Conservation (phyloP, 2,888 invertebrate species). For the Caenorhabditis doughertyi region DNA sequence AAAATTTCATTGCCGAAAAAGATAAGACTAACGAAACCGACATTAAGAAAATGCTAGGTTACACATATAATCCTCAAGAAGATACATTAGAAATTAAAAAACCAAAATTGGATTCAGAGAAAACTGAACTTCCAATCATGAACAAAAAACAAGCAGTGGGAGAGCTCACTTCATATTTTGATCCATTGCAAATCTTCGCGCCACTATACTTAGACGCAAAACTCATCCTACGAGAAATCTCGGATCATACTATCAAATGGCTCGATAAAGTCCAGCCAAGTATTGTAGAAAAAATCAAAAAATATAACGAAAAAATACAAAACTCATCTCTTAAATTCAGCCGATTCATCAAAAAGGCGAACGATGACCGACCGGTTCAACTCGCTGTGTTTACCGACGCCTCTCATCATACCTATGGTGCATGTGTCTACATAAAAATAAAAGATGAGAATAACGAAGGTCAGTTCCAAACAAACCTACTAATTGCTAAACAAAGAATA, state of each 20-base stretch:
- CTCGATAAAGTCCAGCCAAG: not conserved
- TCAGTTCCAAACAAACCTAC: not conserved
- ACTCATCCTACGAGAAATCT: too few species aligned
- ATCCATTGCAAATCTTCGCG: too few species aligned
- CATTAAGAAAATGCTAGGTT: too few species aligned
- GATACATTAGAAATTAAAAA: too few species aligned
- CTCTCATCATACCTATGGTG: not conserved
- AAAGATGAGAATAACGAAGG: not conserved
- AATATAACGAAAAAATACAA: not conserved
- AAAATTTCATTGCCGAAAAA: too few species aligned
- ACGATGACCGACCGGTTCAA: not conserved
- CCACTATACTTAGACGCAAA: not conserved
- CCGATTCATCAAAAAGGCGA: not conserved
- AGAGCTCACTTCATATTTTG: too few species aligned
- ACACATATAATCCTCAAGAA: too few species aligned
- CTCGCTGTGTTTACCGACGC: slow-evolving; percentile 3
- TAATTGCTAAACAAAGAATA: slow-evolving; percentile 21
- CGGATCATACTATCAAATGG: too few species aligned
- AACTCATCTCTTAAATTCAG: not conserved
- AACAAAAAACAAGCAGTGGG: too few species aligned
- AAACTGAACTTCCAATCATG: too few species aligned
- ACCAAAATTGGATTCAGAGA: too few species aligned
- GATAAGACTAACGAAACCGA: too few species aligned
- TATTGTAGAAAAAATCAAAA: not conserved
- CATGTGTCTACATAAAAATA: not conserved